Base-by-base conservation (phyloP, 2,113 vertebrate genomes). In the Pelecanoides urinatrix region DNA sequence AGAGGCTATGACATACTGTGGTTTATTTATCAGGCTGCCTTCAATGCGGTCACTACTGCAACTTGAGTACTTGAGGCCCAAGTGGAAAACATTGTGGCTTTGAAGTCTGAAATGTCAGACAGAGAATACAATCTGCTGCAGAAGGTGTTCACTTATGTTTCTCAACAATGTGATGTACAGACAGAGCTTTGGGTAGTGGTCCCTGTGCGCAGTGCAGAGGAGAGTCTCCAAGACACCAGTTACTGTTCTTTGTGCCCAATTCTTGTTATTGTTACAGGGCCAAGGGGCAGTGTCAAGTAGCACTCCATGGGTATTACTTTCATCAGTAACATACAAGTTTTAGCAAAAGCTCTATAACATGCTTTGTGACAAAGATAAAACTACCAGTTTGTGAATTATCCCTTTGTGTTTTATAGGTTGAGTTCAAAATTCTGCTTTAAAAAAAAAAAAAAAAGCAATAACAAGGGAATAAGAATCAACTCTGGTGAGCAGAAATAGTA, bases 171-270 rank as follows among this genome's bases (percentile, higher is more conserved):
- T 9, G 32, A 55, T 42, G 55, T 17, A 32, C 12, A n/a, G 26
- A 17, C 17, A 79, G 25, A 38, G 30, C 30, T 89, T 61, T 80
- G 32, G 86, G 7, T 40, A 25, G 53, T 3, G 16, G 72, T 19
- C 19, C 38, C 22, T 14, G 13, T 29, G 16, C 3, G 1, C 8
- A 0, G 45, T 5, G 11, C 72, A 19, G 13, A n/a, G 59, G 23
- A 27, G 18, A 34, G 16, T 27, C 13, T 34, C 52, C 23, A 71
- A 5, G 58, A 55, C n/a, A 62, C 34, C 58, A 20, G 10, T 32
- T 78, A 42, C 11, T 45, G 25, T 42, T 83, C n/a, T 62, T 58
- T 85, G 38, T 71, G 44, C 21, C 27, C 50, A 63, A 26, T 55
- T 42, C n/a, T 18, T 53, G 13, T 26, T 38, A 2, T 34, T 63